Base-by-base conservation (phyloP, 1,140 invertebrate species). In the Hesperophylax magnus region DNA sequence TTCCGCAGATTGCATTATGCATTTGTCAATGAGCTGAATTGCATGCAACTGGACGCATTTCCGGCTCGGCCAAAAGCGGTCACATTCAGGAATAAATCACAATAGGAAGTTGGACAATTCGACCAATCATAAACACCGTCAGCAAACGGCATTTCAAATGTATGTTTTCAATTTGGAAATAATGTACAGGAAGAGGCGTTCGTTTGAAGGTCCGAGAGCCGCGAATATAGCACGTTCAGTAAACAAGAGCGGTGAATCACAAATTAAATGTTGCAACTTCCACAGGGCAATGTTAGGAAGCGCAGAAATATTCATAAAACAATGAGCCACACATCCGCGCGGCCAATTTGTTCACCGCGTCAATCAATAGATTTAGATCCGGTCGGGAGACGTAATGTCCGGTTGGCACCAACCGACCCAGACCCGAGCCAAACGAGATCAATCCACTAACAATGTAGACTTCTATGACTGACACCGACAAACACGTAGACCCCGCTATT, bases 351-450 rank as follows among this genome's bases (percentile, higher is more conserved):
- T 69, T 77, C 79, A 83, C 76, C 77, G 79, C 81, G 78, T 67
- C 75, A 83, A 81, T 83, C 77, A 83, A 83, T 81, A 81, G 76
- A 81, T 83, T 76, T 17, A 83, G 79, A 83, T 81, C 82, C 79
- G 77, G 82, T n/a, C 61, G 31, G 77, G 71, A 81, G 79, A 81
- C 72, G 77, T 71, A 81, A 81, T 78, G 74, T 81, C 82, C 82
- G 81, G 82, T 56, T 77, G 76, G 47, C 24, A 24, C 8, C 24
- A n/a, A 53, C 74, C 58, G 34, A 61, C 14, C 17, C 27, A n/a
- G 17, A 17, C 56, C 56, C 56, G n/a, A 11, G 7, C n/a, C n/a
- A 18, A 58, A 58, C 56, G 56, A 58, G 56, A 58, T 58, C 39
- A 11, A 14, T 47, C 39, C 39, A 47, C 39, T 47, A 5, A 27